Evolutionary conservation across 2,888 invertebrate species (phyloP), one percentile per base, ranked within the genome.

Genomic region (Alloplasta piceator): DNA sequence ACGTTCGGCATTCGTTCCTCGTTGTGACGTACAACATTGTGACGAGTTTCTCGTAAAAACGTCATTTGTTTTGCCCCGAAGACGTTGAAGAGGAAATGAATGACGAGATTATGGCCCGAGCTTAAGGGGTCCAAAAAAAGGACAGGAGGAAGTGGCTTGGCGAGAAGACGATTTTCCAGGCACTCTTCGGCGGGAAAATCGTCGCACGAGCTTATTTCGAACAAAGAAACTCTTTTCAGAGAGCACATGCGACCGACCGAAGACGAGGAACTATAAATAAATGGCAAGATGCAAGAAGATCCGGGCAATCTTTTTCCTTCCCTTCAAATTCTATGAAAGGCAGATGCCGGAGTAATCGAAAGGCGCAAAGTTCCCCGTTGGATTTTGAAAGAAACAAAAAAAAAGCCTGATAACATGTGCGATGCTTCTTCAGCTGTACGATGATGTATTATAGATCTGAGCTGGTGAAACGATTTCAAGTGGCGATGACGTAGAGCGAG

Each of bases 401-500:
- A 68, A 52, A 76, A 71, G 14, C 41, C 26, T 26, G 48, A 60
- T 64, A 75, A 66, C 56, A 70, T 64, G 78, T 10, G 55, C 39
- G 68, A 66, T 41, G 16, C 64, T 48, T 43, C 63, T 50, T 41
- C 70, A 50, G 14, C 43, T 43, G 60, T 52, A 71, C 52, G 52
- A 6, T 52, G 52, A 52, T 52, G 58, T 70, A 68, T 74, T 56
- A 41, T 26, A 46, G 9, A 70, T 70, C 48, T 48, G 58, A 56
- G 60, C 64, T 64, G 58, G 41, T 64, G 64, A 50, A 79, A 64
- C 70, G 41, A 70, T 74, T 70, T 43, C 64, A 58, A 79, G 58
- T 50, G 68, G 70, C 43, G 74, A 79, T 74, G 79, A 79, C 79
- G 79, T 74, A 38, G 48, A 48, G 36, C 46, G 12, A 70, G 46